These are phyloP conservation scores for Temnothorax rugatulus DNA, from an alignment of 2,888 invertebrate species.

Conservation along the genomic window DNA sequence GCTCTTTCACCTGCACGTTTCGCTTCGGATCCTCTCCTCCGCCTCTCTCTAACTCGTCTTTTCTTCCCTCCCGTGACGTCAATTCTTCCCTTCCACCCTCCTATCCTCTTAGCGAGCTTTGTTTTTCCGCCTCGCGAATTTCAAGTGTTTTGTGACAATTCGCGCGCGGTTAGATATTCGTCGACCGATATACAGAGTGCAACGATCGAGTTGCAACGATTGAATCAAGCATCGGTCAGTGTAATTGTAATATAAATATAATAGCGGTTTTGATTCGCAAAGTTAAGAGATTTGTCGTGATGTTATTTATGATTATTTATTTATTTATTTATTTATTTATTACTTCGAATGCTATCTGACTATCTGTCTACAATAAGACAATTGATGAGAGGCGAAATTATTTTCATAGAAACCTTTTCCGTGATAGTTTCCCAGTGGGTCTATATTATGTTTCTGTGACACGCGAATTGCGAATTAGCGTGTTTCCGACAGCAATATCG, in stretches of 20 bases:
- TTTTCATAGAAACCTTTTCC: background rate
- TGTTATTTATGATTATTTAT: slow-evolving; percentile 9
- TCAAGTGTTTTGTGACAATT: slow-evolving; percentile 64
- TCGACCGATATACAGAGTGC: slow-evolving; percentile 31
- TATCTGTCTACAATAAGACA: background rate
- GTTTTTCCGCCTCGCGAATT: slow-evolving; percentile 58
- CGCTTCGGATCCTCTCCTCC: slow-evolving; percentile 24
- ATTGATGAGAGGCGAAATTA: background rate
- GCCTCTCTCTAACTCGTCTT: slow-evolving; percentile 28
- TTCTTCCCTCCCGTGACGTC: slow-evolving; percentile 34
- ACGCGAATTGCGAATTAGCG: slow-evolving; percentile 26
- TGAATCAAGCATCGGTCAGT: slow-evolving; percentile 6
- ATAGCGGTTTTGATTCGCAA: background rate
- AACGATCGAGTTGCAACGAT: slow-evolving; percentile 54
- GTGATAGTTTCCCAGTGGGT: background rate
- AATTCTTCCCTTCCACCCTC: background rate
- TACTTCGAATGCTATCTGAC: background rate
- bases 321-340: background rate
- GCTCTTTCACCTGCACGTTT: slow-evolving; percentile 47
- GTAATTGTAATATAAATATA: slow-evolving; percentile 9
- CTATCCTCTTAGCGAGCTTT: background rate
- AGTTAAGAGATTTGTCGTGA: background rate
- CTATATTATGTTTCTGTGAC: background rate
- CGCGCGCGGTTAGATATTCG: slow-evolving; percentile 56
- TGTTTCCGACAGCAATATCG: slow-evolving; percentile 2